Conservation (phyloP, 2,797 vertebrate genomes). For the Discoglossus pictus region DNA sequence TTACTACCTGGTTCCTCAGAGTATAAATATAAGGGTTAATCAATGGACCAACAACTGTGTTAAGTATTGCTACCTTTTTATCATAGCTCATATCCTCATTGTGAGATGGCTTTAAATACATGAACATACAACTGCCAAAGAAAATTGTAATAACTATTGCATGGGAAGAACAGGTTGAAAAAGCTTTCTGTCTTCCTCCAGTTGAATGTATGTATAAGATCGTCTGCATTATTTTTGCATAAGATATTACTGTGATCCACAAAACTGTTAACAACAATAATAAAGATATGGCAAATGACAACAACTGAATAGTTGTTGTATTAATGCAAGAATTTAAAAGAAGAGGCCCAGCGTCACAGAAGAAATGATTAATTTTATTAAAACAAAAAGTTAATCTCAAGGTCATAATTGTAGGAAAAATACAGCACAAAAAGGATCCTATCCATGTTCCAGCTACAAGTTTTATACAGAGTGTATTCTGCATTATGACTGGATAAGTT, state of each 20-base stretch:
- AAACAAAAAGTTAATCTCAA: slow-evolving; percentile 6
- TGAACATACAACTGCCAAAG: slow-evolving; percentile 24
- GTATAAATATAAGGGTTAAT: slow-evolving; percentile 30
- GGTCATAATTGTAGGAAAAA: background rate
- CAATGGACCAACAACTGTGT: slow-evolving; percentile 12
- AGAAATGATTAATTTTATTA: slow-evolving; percentile 18
- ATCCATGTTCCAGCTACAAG: slow-evolving; percentile 5
- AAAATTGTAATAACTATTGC: slow-evolving; percentile 5
- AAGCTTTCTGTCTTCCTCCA: background rate
- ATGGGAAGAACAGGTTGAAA: slow-evolving; percentile 28
- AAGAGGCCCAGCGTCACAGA: slow-evolving; percentile 17
- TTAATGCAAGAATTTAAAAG: slow-evolving; percentile 12
- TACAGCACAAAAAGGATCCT: background rate
- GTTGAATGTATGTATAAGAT: background rate
- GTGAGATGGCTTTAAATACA: slow-evolving; percentile 1
- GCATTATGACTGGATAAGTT: slow-evolving; percentile 14
- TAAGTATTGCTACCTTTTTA: slow-evolving; percentile 8
- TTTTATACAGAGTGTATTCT: background rate
- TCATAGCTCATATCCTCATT: background rate
- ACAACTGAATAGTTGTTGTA: background rate
- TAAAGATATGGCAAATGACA: background rate
- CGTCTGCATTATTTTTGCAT: background rate
- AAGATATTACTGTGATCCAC: background rate
- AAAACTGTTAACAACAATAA: slow-evolving; percentile 2
- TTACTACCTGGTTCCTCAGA: background rate